Conservation (phyloP, 2,113 vertebrate species). For the Gymnarchus niloticus region DNA sequence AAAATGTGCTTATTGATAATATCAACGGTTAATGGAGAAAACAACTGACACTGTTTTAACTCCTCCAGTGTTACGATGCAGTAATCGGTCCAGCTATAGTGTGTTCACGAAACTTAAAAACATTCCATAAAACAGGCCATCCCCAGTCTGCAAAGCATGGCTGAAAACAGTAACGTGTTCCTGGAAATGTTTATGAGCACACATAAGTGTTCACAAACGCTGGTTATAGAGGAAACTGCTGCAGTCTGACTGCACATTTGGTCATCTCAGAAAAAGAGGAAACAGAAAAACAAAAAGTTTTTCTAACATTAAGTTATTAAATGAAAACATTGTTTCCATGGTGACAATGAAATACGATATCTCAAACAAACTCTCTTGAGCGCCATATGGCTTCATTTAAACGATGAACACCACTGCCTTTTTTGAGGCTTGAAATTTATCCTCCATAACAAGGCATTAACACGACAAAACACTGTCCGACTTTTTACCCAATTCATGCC, state of each 20-base stretch:
- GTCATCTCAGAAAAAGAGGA: background rate
- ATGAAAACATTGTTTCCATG: constrained; percentile 8
- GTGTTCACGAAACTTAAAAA: background rate
- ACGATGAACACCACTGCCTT: background rate
- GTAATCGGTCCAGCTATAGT: background rate
- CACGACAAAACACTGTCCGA: background rate
- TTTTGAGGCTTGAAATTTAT: background rate
- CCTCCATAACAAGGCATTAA: background rate
- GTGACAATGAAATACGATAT: constrained; percentile 15
- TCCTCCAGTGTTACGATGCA: background rate
- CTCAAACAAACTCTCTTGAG: background rate
- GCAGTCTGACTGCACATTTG: background rate
- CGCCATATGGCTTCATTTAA: constrained; percentile 20
- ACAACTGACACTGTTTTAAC: background rate
- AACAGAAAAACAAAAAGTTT: background rate
- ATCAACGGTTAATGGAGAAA: background rate
- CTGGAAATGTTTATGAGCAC: background rate
- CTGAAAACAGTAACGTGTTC: background rate
- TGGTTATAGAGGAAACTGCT: background rate
- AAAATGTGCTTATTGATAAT: background rate
- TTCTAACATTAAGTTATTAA: background rate
- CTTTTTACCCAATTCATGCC: background rate
- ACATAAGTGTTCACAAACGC: background rate
- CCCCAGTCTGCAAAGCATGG: background rate
- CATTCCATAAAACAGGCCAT: background rate